Percentiles rank a stretch among this genome's conserved stretches.
Conservation (phyloP, 2,113 vertebrate genomes). For the Chlorodrepanis virens region DNA sequence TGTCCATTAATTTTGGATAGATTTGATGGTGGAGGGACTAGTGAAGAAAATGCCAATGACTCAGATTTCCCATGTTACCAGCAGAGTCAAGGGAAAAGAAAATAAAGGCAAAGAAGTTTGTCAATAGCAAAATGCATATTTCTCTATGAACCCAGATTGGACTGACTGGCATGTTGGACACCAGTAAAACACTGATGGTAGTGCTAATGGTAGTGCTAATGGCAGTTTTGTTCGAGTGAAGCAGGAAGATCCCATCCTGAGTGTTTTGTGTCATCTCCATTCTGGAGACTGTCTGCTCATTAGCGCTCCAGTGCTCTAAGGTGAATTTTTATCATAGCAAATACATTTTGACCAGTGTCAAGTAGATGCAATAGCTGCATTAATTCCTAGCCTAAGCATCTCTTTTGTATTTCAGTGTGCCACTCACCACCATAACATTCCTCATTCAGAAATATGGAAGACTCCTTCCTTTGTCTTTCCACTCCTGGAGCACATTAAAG, state of each 20-base stretch:
- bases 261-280: not conserved
- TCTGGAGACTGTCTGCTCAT: not conserved
- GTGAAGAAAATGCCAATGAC: not conserved
- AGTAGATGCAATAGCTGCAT: not conserved
- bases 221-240: not conserved
- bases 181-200: not conserved
- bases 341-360: not conserved
- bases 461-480: not conserved
- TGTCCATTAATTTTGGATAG: not conserved
- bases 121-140: not conserved
- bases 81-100: not conserved
- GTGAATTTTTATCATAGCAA: not conserved
- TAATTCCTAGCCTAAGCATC: not conserved
- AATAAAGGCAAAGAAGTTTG: not conserved
- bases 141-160: not conserved
- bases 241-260: not conserved
- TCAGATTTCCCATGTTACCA: not conserved
- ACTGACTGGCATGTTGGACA: not conserved
- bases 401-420: not conserved
- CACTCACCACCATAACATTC: not conserved
- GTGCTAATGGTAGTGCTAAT: not conserved
- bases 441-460: not conserved
- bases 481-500: not conserved
- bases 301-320: not conserved
- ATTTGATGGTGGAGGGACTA: not conserved